phyloP scores from a whole-genome alignment of 2,797 vertebrate genomes.

The Lagocephalus sceleratus region DNA sequence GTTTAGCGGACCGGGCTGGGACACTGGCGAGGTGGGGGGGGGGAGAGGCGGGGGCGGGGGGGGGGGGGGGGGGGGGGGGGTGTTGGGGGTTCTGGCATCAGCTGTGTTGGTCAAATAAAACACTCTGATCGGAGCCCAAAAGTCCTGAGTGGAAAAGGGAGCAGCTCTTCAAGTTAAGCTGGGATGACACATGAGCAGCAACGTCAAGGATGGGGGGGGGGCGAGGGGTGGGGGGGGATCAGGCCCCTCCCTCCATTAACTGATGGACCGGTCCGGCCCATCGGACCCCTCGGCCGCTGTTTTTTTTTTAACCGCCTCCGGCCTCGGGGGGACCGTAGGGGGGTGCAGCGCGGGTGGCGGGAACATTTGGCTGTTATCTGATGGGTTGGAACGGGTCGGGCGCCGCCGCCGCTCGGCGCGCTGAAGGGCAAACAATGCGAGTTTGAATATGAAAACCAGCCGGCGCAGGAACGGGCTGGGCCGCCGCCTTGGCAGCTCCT shows the following conservation, averaged over 20 bases:
- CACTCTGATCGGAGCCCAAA: slow-evolving; percentile 43
- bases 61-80: slow-evolving; percentile 31
- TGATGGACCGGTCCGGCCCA: no score
- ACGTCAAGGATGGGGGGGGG: no score
- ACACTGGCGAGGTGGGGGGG: slow-evolving; percentile 48
- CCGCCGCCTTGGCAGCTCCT: slow-evolving; percentile 42
- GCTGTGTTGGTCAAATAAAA: slow-evolving; percentile 46
- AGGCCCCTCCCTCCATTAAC: no score
- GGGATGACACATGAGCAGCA: no score
- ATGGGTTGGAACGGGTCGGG: slow-evolving; percentile 9
- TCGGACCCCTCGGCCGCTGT: no score
- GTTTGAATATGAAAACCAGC: slow-evolving; percentile 45
- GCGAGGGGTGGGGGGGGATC: no score
- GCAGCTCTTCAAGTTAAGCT: neutral
- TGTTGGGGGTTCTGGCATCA: no score
- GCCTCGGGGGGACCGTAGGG: no score
- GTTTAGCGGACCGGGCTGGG: slow-evolving; percentile 57
- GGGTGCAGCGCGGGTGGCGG: neutral
- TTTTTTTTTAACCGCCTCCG: no score
- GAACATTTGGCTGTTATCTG: slow-evolving; percentile 37
- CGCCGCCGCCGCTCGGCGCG: slow-evolving; percentile 26
- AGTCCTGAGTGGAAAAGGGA: neutral
- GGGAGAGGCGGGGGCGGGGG: slow-evolving; percentile 36
- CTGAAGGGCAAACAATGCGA: slow-evolving; percentile 38
- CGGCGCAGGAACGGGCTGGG: slow-evolving; percentile 16